Percentiles rank a stretch among this genome's conserved stretches.
These are phyloP conservation scores for Capreolus pygargus DNA, from an alignment of 2,113 vertebrate genomes.

Conservation along the genomic window DNA sequence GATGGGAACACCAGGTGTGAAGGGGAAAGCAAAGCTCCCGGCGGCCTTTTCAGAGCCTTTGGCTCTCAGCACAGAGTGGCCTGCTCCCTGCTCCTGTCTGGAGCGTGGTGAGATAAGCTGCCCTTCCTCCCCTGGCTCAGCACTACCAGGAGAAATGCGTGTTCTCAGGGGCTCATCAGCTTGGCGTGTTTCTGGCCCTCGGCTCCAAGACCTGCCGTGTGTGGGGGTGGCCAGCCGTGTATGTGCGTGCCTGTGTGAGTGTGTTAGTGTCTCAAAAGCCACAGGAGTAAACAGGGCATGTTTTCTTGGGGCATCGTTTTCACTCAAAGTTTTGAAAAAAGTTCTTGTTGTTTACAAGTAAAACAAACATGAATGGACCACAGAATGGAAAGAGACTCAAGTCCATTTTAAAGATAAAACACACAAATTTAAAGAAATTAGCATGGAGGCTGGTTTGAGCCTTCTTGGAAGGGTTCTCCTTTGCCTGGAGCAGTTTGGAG, in stretches of 20 bases:
- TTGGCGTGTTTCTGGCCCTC: not conserved
- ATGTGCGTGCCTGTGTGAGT: not conserved
- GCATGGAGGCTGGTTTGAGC: not conserved
- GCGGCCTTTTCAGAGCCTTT: not conserved
- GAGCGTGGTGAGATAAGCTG: rapidly evolving
- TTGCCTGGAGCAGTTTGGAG: not conserved
- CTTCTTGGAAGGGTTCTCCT: not conserved
- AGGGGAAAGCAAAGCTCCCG: not conserved
- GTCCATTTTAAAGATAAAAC: not conserved
- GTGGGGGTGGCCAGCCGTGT: not conserved
- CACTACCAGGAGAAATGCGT: not conserved
- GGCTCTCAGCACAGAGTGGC: not conserved
- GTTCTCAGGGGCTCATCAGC: not conserved
- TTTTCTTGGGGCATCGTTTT: slow-evolving; percentile 25
- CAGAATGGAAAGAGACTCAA: not conserved
- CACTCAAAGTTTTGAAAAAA: slow-evolving; percentile 21
- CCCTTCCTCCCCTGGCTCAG: not conserved
- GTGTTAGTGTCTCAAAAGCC: not conserved
- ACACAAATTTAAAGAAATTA: not conserved
- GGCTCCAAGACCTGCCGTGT: not conserved
- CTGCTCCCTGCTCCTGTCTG: not conserved
- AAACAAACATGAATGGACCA: not conserved
- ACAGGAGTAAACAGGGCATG: not conserved
- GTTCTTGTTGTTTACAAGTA: slow-evolving; percentile 40
- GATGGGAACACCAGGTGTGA: not conserved